Evolutionary conservation across 2,888 invertebrate genomes (phyloP), one percentile per base, ranked within the genome.

Genomic region (Lithophane ornitopus): DNA sequence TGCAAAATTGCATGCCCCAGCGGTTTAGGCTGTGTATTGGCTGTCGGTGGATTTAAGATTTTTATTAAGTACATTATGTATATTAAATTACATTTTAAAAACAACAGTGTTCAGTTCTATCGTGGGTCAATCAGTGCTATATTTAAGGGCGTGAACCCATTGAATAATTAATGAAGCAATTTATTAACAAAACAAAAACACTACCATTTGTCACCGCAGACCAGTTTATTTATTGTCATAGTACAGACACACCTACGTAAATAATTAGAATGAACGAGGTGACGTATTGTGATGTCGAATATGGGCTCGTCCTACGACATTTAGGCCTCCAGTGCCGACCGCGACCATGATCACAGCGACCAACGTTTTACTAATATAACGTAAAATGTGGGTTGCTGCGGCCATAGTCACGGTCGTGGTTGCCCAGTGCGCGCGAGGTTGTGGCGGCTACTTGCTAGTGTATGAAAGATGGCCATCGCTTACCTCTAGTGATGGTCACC

Each of bases 111-210:
- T 49, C 22, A 19, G 22, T 52, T 52, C 6, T 71, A 70, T 70
- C 70, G 19, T 14, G 14, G 11, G n/a, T 65, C 59, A 81, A 82
- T 66, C 71, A 66, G 56, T 61, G 58, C 22, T 68, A 34, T 19
- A n/a, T 19, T 8, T 39, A 56, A 52, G 58, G 72, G 80, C 58
- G 70, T 72, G 49, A 59, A 44, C 61, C 69, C 39, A 11, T 61
- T 70, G 41, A 70, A 80, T 80, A 75, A 65, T 72, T 66, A 69
- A 72, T 68, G 44, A 70, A 41, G 76, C 70, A 80, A 81, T 81
- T 82, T 46, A 67, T 82, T 78, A 82, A 52, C 56, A 58, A 82
- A 83, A 80, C 71, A 72, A 81, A 72, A 81, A 72, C 69, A 62
- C 26, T 12, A 34, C 34, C 76, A 82, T 82, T 83, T 72, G 66